Evolutionary conservation across 2,797 vertebrate species (phyloP), one percentile per base, ranked within the genome.

Genomic region (Neosilurus mollespiculum): DNA sequence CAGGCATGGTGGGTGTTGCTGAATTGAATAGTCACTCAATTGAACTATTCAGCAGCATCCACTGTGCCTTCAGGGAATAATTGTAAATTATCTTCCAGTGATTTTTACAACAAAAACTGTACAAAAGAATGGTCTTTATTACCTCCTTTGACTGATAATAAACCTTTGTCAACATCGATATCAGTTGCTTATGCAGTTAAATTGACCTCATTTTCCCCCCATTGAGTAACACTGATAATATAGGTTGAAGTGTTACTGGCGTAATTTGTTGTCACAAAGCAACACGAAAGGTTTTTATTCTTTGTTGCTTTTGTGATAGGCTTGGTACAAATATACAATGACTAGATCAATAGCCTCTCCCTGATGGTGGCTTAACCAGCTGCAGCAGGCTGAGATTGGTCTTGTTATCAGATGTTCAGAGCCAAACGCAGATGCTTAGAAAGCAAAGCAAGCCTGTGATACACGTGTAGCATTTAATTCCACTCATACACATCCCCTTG

Each of bases 341-440:
- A 72, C 83, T 61, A 10, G 84, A 88, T 88, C 87, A 80, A 86
- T 88, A 88, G 62, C 53, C 82, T 82, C 82, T 88, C 86, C 83
- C 86, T 83, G 56, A 84, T 81, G 80, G 79, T 78, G 67, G 80
- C 77, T 73, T 83, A 82, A 87, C 82, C 78, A 69, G 82, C 80
- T 66, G 37, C 20, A 77, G 73, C 80, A 66, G 78, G 67, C 83
- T 67, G n/a, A 85, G 85, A 88, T 84, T 76, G 84, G 56, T 81
- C 87, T 88, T 86, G 82, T 89, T 84, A 81, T 83, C 72, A 83
- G 87, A 81, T 71, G 81, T 84, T 82, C 78, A 80, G 59, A 87
- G 65, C 77, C 43, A 76, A 81, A 86, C 80, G 81, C 61, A 58
- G 61, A 67, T 73, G 70, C 80, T 83, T 81, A 83, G 73, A 82